A percentile compares a stretch with the other conserved stretches of the same genome.
phyloP scores from a whole-genome alignment of 2,888 invertebrate species.

The Clitarchus hookeri region DNA sequence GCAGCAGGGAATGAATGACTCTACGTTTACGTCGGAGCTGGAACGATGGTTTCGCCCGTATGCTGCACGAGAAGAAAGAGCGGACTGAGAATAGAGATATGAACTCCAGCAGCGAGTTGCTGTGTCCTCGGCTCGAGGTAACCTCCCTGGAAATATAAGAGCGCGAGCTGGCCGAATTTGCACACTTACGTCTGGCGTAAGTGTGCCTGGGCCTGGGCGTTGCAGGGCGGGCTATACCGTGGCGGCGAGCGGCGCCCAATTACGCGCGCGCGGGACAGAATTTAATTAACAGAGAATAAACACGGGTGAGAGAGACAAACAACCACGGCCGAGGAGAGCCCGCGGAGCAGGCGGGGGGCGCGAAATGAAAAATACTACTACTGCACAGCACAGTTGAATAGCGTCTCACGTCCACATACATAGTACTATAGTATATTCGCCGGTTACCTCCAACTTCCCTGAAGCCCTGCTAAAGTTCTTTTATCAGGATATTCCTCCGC shows the following conservation, averaged over 20 bases:
- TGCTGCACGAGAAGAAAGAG: too few species aligned
- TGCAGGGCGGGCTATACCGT: not conserved
- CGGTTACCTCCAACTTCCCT: too few species aligned
- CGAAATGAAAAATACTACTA: not conserved
- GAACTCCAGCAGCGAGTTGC: not conserved
- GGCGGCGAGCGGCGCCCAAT: constrained; percentile 33
- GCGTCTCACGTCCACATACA: not conserved
- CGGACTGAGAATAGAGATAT: not conserved
- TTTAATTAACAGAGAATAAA: constrained; percentile 43
- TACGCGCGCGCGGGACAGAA: constrained; percentile 37
- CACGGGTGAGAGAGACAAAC: constrained; percentile 31
- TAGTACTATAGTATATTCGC: too few species aligned
- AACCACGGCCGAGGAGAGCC: not conserved
- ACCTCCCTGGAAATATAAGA: not conserved
- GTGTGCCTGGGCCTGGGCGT: too few species aligned
- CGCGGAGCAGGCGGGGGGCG: not conserved
- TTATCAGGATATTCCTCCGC: too few species aligned
- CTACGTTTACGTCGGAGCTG: too few species aligned
- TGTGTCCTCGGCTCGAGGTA: not conserved
- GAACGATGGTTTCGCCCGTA: too few species aligned
- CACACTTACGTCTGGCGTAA: not conserved
- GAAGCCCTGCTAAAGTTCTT: too few species aligned
- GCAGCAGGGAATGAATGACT: too few species aligned
- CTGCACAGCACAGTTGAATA: not conserved
- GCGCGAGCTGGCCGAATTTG: constrained; percentile 23